phyloP scores from a whole-genome alignment of 2,888 invertebrate genomes.

The Julus scandinavius region DNA sequence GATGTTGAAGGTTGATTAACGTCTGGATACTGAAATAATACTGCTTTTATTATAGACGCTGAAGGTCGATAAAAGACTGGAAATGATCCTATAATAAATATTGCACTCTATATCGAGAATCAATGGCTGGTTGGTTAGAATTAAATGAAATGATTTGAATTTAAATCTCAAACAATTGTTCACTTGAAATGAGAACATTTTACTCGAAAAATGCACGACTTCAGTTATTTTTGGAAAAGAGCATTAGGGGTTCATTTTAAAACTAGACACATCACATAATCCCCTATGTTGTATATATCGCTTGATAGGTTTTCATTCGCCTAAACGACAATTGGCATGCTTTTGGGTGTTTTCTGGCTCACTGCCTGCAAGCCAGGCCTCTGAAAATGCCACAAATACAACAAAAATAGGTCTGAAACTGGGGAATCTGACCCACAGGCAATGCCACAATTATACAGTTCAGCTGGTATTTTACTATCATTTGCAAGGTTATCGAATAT shows the following conservation, averaged over 20 bases:
- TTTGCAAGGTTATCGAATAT: constrained; percentile 16
- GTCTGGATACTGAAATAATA: too few relatives aligned
- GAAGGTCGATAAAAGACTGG: too few relatives aligned
- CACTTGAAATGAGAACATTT: too few relatives aligned
- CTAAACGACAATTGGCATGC: background rate
- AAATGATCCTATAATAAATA: too few relatives aligned
- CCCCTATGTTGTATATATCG: background rate
- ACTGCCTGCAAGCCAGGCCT: background rate
- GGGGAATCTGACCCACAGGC: background rate
- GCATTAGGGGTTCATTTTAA: background rate
- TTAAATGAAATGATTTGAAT: too few relatives aligned
- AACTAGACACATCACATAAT: background rate
- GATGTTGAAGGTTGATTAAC: too few relatives aligned
- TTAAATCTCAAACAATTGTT: too few relatives aligned
- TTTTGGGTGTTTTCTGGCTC: background rate
- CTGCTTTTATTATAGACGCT: too few relatives aligned
- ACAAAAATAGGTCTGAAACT: constrained; percentile 14
- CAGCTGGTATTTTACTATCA: background rate
- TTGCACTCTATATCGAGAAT: too few relatives aligned
- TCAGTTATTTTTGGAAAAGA: background rate
- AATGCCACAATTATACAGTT: background rate
- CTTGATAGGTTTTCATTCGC: background rate
- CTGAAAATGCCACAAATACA: background rate
- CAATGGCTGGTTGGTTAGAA: too few relatives aligned
- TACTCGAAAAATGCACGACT: background rate